Evolutionary conservation across 2,113 vertebrate species (phyloP).

Genomic region (Mungos mungo): DNA sequence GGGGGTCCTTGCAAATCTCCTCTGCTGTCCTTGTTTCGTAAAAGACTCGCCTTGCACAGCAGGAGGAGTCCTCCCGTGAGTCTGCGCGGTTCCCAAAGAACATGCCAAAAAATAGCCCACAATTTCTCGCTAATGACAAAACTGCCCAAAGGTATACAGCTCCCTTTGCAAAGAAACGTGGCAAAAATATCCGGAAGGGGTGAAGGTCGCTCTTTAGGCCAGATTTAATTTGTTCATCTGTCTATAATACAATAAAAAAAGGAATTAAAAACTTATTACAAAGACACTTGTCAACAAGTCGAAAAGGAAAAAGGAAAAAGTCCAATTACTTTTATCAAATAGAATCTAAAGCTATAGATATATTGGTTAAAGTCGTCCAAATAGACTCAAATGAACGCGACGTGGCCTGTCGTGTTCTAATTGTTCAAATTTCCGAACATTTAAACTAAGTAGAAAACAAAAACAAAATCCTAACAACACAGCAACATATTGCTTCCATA

Average conservation of each 20-base stretch:
- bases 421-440: conserved; percentile 79
- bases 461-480: conserved; percentile 71
- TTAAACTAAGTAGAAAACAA: conserved; percentile 81
- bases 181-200: conserved; percentile 86
- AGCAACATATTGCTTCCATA: conserved; percentile 84
- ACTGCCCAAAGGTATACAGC: conserved; percentile 84
- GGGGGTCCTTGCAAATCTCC: conserved; percentile 82
- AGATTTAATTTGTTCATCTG: conserved; percentile 84
- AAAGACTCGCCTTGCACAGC: conserved; percentile 78
- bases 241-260: conserved; percentile 87
- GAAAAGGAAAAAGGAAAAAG: conserved; percentile 42
- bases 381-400: conserved; percentile 76
- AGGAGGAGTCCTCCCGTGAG: conserved; percentile 80
- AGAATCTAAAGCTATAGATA: conserved; percentile 72
- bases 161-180: conserved; percentile 87
- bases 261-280: conserved; percentile 84
- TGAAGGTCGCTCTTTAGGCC: conserved; percentile 86
- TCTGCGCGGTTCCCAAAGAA: conserved; percentile 85
- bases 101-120: conserved; percentile 84
- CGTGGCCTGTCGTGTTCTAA: conserved; percentile 80
- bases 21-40: conserved; percentile 82
- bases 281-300: conserved; percentile 75
- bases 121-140: conserved; percentile 85
- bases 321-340: conserved; percentile 63
- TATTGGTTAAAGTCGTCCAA: conserved; percentile 77